These are phyloP conservation scores for Hippopotamyrus pictus DNA, from an alignment of 2,797 vertebrate species.

Conservation along the genomic window DNA sequence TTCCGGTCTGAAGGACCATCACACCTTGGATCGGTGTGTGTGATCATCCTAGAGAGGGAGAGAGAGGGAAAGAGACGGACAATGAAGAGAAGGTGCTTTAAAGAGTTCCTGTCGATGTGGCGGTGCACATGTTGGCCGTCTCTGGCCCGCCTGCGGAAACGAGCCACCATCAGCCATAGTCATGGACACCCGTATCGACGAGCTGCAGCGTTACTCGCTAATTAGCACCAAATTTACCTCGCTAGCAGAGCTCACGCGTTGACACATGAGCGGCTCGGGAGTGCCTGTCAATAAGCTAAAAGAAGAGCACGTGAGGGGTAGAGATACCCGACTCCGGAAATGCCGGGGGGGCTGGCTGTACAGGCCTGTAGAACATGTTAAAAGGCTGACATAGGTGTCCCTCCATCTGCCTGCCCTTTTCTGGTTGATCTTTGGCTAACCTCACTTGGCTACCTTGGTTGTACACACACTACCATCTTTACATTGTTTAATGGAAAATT, in stretches of 20 bases:
- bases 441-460: not conserved
- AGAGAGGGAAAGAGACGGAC: conserved; percentile 39
- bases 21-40: not conserved
- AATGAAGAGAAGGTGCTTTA: conserved; percentile 38
- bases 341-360: not conserved
- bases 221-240: conserved; percentile 66
- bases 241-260: conserved; percentile 39
- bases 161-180: conserved; percentile 66
- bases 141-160: conserved; percentile 53
- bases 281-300: conserved; percentile 36
- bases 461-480: not conserved
- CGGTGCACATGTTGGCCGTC: conserved; percentile 52
- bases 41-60: conserved; percentile 26
- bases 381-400: not conserved
- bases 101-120: conserved; percentile 51
- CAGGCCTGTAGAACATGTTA: not conserved
- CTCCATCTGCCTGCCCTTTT: not conserved
- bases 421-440: not conserved
- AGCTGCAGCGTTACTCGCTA: conserved; percentile 65
- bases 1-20: not conserved
- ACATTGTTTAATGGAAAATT: not conserved
- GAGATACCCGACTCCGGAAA: not conserved
- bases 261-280: conserved; percentile 50
- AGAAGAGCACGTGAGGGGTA: not conserved
- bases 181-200: conserved; percentile 75